Evolutionary conservation across 2,888 invertebrate species (phyloP).

Genomic region (Drosophila sordidula): DNA sequence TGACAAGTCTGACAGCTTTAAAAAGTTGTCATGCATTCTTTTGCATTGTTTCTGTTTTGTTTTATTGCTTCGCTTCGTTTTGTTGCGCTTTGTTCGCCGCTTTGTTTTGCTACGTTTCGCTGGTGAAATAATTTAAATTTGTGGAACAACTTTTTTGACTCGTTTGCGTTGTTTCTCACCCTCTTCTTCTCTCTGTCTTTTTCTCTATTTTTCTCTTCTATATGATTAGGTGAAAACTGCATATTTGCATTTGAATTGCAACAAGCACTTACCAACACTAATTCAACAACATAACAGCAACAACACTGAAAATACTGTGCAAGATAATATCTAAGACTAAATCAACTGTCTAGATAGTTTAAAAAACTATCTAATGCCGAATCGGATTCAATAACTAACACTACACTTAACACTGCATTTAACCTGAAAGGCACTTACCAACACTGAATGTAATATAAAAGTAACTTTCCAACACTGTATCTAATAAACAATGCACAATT

Average conservation of each 20-base stretch:
- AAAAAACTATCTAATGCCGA: no score
- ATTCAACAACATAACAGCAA: not conserved
- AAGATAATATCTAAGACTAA: no score
- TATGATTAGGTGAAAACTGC: no score
- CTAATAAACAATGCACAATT: no score
- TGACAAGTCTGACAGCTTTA: not conserved
- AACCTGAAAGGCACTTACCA: no score
- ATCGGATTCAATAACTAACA: no score
- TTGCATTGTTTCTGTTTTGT: slow-evolving; percentile 17
- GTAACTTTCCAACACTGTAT: no score
- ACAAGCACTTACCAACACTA: not conserved
- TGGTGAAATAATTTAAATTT: slow-evolving; percentile 8
- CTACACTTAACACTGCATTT: no score
- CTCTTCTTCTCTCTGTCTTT: no score
- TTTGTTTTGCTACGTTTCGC: slow-evolving; percentile 27
- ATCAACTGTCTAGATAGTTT: no score
- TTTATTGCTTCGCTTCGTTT: slow-evolving; percentile 9
- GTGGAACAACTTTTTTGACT: slow-evolving; percentile 1
- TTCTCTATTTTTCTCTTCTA: not conserved
- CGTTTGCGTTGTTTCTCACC: not conserved
- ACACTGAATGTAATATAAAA: no score
- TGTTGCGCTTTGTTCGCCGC: slow-evolving; percentile 3
- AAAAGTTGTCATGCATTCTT: slow-evolving; percentile 18
- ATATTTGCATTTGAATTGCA: not conserved
- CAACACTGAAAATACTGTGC: no score